Evolutionary conservation across 2,888 invertebrate species (phyloP), one percentile per base, ranked within the genome.

Genomic region (Amphipyra berbera): DNA sequence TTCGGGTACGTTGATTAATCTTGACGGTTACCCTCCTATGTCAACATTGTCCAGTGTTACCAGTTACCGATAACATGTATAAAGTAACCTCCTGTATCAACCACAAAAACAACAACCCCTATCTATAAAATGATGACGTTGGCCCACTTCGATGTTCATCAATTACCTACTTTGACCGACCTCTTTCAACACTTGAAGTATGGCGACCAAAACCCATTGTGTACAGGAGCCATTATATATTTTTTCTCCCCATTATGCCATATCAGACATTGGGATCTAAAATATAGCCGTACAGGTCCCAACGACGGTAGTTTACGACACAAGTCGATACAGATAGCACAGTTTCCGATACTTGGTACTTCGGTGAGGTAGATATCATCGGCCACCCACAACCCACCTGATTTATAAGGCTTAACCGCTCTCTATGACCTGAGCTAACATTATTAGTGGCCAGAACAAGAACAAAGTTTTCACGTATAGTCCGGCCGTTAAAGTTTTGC

Each of bases 311-410:
- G 61, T 65, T 61, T 66, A 74, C 76, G 74, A 68, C 62, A 49
- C 46, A 27, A 72, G 54, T 58, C 66, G 78, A 74, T 76, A 74
- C 78, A 77, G 76, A 76, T 74, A 74, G 65, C 55, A 64, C 58
- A 54, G 56, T 71, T 73, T 49, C 57, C 68, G 64, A 61, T 78
- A 68, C 62, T 61, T 15, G 37, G 44, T 68, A 71, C 68, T 68
- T 70, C 40, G 49, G 58, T 45, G 27, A 61, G 57, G 56, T 56
- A 49, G 77, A 73, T 77, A 73, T n/a, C 50, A 58, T 70, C 59
- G 68, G 65, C 55, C 58, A 63, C 60, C 53, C 15, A 30, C 35
- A 46, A 38, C 60, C 48, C 30, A 73, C 55, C 70, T 73, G 77
- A 73, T 77, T 70, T 77, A 77, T 76, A 73, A 63, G 55, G 57